phyloP scores from a whole-genome alignment of 2,888 invertebrate genomes.

The Antitype chi region DNA sequence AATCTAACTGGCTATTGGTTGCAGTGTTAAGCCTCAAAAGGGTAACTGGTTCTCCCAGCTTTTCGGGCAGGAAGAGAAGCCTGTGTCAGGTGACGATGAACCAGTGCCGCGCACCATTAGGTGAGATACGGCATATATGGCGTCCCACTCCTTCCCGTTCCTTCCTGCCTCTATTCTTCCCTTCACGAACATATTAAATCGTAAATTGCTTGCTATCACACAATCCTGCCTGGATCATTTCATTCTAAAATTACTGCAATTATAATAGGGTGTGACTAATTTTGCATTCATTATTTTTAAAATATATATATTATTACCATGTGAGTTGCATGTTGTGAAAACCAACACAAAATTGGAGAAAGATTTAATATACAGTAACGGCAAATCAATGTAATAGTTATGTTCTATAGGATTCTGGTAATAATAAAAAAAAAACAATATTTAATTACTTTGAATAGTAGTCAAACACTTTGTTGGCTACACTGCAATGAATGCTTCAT shows the following conservation, averaged over 20 bases:
- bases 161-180: not conserved
- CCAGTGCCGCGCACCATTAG: conserved; percentile 87
- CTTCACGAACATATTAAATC: not conserved
- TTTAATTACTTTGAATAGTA: not conserved
- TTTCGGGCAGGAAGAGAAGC: conserved; percentile 86
- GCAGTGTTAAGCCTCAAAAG: conserved; percentile 86
- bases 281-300: not conserved
- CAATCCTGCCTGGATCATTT: conserved; percentile 9
- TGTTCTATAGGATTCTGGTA: not conserved
- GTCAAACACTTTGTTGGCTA: conserved; percentile 20
- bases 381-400: not conserved
- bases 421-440: not conserved
- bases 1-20: conserved; percentile 83
- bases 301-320: too few species aligned
- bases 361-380: not conserved
- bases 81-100: conserved; percentile 81
- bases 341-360: not conserved
- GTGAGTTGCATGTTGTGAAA: not conserved
- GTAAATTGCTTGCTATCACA: conserved; percentile 9
- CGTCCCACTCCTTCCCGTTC: conserved; percentile 33
- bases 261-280: conserved; percentile 26
- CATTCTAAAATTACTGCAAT: not conserved
- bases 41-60: conserved; percentile 92
- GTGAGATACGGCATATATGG: conserved; percentile 78
- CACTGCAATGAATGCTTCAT: not conserved